Evolutionary conservation across 37 sponge, comb jelly and placozoan genomes (phyloP).

Genomic region (Beroe forskalii): DNA sequence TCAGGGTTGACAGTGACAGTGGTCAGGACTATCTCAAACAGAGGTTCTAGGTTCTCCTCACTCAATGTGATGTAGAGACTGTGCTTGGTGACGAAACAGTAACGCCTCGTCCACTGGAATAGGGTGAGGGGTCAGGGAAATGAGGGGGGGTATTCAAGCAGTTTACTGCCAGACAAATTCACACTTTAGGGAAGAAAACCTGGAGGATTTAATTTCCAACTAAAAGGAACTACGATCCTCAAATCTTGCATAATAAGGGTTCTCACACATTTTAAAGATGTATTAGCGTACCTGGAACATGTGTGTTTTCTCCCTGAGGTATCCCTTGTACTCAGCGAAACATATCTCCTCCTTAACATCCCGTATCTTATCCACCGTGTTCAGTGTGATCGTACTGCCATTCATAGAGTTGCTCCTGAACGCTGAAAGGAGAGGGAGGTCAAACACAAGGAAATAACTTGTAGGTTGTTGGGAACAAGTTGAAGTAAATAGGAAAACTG

Average conservation of each 20-base stretch:
- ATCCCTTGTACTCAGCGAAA: constrained; percentile 4
- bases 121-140: neutral
- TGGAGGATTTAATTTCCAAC: too few species aligned
- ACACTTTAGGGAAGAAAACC: too few species aligned
- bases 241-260: too few species aligned
- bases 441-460: too few species aligned
- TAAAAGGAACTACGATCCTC: too few species aligned
- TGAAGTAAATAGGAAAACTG: too few species aligned
- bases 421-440: too few species aligned
- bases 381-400: constrained; percentile 40
- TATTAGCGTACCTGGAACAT: constrained; percentile 59
- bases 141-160: neutral
- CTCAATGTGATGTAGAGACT: constrained; percentile 15
- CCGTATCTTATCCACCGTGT: constrained; percentile 29
- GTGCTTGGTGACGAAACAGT: constrained; percentile 45
- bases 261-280: too few species aligned
- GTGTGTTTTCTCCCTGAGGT: constrained; percentile 49
- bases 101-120: constrained; percentile 52
- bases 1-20: constrained; percentile 39
- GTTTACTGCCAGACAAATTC: too few species aligned
- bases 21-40: constrained; percentile 25
- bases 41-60: constrained; percentile 46
- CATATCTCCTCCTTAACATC: constrained; percentile 11
- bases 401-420: constrained; percentile 59
- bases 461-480: too few species aligned